Base-by-base conservation (phyloP, 2,888 invertebrate species). In the Clepsis dumicolana region DNA sequence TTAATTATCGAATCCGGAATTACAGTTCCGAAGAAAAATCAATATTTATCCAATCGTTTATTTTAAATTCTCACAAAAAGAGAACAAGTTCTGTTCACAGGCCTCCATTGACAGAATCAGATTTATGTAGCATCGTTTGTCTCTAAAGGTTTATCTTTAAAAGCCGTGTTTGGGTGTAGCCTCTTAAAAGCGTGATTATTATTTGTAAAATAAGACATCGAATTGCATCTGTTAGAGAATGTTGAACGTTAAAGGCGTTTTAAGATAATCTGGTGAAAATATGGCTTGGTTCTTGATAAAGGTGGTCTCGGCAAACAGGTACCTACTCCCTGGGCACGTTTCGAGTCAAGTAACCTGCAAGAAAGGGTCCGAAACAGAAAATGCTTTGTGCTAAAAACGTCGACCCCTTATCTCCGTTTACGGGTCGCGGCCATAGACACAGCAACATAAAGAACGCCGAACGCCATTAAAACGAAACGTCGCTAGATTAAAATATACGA, bases 321-420 rank as follows among this genome's bases (percentile, higher is more conserved):
- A 89, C 86, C 54, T 35, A 32, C 71, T 89, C 79, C 82, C 80
- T 81, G 82, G 84, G 85, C 89, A 91, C 88, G 90, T 89, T 87
- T 86, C 77, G 82, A 90, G 86, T 89, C 89, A 89, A 90, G 90
- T 87, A 89, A 90, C 87, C 89, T 83, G 87, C 83, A 87, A 86
- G 89, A 87, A 86, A 88, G 83, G 89, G 88, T 84, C 87, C 85
- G 81, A 90, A 90, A 91, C 89, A 91, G 91, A 91, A 90, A 90
- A 90, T 85, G 89, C 88, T 91, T 91, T 91, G 92, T 91, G 91
- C 91, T 92, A 91, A 91, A 92, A 93, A 91, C 89, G 90, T 93
- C 91, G 91, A 90, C 91, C 90, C 85, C 89, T 90, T 92, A 92
- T 93, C 92, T 90, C 77, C 78, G 81, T 84, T 81, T 88, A 91